These are phyloP conservation scores for Nycteola revayana DNA, from an alignment of 2,888 invertebrate species.

Conservation along the genomic window DNA sequence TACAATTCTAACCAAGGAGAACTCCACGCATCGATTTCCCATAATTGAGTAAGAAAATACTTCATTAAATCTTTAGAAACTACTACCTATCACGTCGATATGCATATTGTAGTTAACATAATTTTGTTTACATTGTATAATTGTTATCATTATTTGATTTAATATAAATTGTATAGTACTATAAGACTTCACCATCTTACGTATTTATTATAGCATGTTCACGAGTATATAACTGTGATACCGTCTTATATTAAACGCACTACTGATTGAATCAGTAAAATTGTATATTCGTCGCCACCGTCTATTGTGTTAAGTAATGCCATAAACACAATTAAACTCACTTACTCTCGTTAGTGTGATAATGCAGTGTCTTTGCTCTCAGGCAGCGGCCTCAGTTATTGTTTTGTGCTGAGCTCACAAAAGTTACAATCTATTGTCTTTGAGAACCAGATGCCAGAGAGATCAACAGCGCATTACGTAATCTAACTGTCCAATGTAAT, in stretches of 20 bases:
- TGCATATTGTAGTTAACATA: no score
- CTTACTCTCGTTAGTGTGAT: conserved; percentile 74
- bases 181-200: no score
- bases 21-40: no score
- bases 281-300: conserved; percentile 41
- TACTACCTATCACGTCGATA: no score
- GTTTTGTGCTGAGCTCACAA: conserved; percentile 32
- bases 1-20: no score
- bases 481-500: conserved; percentile 19
- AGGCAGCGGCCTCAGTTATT: conserved; percentile 40
- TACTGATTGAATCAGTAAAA: conserved; percentile 32
- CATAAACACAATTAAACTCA: conserved; percentile 79
- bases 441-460: conserved; percentile 18
- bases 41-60: no score
- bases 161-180: no score
- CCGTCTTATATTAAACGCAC: no score
- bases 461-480: conserved; percentile 27
- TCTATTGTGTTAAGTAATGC: conserved; percentile 67
- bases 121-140: no score
- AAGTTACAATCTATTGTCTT: conserved; percentile 26
- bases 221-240: no score
- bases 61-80: no score
- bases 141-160: conserved; percentile 17
- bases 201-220: no score
- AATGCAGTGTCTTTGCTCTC: conserved; percentile 73